Percentiles rank a stretch among this genome's conserved stretches.
These are phyloP conservation scores for Diarsia rubi DNA, from an alignment of 2,888 invertebrate species.

Conservation along the genomic window DNA sequence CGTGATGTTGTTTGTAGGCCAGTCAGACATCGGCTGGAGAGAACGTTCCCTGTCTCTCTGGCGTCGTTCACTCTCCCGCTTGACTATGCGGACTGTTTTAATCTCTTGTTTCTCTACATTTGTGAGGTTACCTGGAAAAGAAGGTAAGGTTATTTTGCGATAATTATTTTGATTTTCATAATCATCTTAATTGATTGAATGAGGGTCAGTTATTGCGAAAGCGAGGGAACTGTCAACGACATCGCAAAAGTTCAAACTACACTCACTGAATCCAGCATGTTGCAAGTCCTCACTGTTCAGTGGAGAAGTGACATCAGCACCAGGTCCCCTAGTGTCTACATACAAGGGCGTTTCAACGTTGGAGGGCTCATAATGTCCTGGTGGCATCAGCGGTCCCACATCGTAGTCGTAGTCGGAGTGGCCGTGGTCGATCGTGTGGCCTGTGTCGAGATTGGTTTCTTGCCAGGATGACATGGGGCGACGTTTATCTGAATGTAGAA, in stretches of 20 bases:
- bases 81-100: constrained; percentile 98
- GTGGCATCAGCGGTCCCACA: constrained; percentile 73
- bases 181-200: neutral
- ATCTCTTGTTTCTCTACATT: constrained; percentile 96
- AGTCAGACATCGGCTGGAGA: constrained; percentile 87
- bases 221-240: neutral
- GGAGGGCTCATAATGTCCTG: constrained; percentile 79
- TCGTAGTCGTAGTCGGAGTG: constrained; percentile 85
- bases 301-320: constrained; percentile 81
- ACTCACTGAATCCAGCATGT: constrained; percentile 83
- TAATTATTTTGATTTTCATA: neutral
- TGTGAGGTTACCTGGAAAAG: constrained; percentile 91
- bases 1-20: constrained; percentile 83
- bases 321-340: constrained; percentile 92
- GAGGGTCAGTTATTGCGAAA: neutral
- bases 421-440: constrained; percentile 94
- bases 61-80: constrained; percentile 96
- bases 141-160: neutral
- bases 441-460: constrained; percentile 97
- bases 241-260: constrained; percentile 1
- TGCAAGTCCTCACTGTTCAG: constrained; percentile 86
- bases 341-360: constrained; percentile 92
- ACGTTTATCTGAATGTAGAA: constrained; percentile 73
- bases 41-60: constrained; percentile 95
- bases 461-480: constrained; percentile 94